These are phyloP conservation scores for Leontocebus nigricollis DNA, from an alignment of 2,797 vertebrate genomes.

Conservation along the genomic window DNA sequence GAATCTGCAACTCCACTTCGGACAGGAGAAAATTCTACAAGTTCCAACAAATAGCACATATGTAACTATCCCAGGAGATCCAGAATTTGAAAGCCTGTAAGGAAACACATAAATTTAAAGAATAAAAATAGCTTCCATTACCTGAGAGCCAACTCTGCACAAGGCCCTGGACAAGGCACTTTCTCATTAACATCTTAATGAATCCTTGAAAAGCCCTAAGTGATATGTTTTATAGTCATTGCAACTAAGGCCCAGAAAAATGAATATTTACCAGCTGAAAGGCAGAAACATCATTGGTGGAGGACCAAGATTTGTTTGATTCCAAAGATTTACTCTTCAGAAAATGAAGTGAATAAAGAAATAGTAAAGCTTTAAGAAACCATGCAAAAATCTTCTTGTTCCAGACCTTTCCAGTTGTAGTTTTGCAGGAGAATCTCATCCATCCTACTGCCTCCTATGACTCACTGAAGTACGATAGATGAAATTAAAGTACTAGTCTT, in stretches of 20 bases:
- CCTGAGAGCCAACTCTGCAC: background rate
- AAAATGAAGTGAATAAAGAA: conserved; percentile 48
- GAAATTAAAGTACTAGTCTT: background rate
- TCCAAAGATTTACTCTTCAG: background rate
- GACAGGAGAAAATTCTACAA: background rate
- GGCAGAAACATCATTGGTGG: background rate
- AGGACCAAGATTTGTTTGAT: background rate
- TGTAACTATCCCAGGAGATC: background rate
- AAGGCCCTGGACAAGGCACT: background rate
- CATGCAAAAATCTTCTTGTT: background rate
- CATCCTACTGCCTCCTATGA: background rate
- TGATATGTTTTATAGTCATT: background rate
- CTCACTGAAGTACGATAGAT: background rate
- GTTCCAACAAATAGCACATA: background rate
- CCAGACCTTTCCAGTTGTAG: background rate
- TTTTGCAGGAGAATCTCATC: background rate
- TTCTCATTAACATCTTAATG: background rate
- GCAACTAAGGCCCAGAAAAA: background rate
- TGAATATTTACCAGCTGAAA: background rate
- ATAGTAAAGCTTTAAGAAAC: background rate
- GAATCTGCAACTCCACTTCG: background rate
- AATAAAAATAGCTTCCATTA: background rate
- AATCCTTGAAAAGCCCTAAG: background rate
- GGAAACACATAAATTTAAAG: background rate
- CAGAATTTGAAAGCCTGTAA: background rate